These are phyloP conservation scores for Arothron firmamentum DNA, from an alignment of 2,113 vertebrate genomes.

Conservation along the genomic window DNA sequence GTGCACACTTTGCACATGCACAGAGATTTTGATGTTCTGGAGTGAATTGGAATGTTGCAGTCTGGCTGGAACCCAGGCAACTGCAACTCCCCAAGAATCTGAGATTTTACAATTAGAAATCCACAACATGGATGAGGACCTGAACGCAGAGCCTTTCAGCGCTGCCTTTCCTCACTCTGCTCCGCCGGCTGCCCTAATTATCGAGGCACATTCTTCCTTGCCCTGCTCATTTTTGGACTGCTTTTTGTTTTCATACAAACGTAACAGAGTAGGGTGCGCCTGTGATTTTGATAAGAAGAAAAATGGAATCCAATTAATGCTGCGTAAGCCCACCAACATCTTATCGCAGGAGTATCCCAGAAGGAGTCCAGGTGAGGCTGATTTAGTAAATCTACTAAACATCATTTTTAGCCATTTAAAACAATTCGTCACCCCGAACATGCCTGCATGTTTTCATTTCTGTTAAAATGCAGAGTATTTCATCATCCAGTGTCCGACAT, in stretches of 20 bases:
- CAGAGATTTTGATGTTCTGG: conserved; percentile 30
- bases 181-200: background rate
- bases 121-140: conserved; percentile 64
- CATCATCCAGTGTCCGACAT: no score
- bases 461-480: no score
- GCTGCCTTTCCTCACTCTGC: conserved; percentile 33
- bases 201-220: conserved; percentile 47
- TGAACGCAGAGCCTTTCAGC: conserved; percentile 44
- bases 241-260: conserved; percentile 42
- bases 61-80: conserved; percentile 29
- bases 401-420: no score
- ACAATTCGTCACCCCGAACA: no score
- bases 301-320: background rate
- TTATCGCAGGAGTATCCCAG: no score
- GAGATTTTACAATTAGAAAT: conserved; percentile 38
- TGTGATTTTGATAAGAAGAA: conserved; percentile 3
- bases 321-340: background rate
- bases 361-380: no score
- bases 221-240: conserved; percentile 47
- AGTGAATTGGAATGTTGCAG: conserved; percentile 36
- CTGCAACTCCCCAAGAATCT: conserved; percentile 34
- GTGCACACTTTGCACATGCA: background rate
- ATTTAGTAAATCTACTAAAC: no score
- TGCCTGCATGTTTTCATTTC: no score
- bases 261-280: conserved; percentile 15